Conservation (phyloP, 2,888 invertebrate species). For the Limnephilus marmoratus region DNA sequence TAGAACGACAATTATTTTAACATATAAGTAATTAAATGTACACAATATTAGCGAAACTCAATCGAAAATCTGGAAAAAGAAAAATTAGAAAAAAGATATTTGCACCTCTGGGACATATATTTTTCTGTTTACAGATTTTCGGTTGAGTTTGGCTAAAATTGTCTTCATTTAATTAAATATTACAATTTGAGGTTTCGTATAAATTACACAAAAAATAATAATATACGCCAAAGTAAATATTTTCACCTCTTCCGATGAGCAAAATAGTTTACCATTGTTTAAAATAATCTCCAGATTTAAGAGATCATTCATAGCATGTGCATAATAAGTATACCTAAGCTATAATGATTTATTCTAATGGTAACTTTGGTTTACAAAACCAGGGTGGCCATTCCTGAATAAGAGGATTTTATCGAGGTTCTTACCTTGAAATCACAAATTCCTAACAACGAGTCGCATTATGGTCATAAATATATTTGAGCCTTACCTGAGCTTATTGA, state of each 20-base stretch:
- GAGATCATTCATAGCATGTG: conserved; percentile 55
- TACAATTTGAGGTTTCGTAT: no score
- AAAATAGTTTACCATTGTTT: background rate
- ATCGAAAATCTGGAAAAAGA: no score
- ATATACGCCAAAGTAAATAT: background rate
- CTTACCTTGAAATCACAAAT: background rate
- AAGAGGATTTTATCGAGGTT: background rate
- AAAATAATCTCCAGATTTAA: conserved; percentile 50
- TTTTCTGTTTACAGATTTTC: no score
- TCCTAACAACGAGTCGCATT: background rate
- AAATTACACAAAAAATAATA: no score
- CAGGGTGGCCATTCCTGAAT: background rate
- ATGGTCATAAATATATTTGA: background rate
- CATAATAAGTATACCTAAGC: conserved; percentile 48
- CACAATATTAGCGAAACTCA: no score
- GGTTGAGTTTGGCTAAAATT: no score
- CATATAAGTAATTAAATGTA: no score
- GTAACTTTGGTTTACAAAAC: background rate
- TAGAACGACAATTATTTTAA: no score
- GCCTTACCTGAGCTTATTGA: background rate
- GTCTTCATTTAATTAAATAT: no score
- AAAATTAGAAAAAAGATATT: no score
- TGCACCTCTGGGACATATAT: no score
- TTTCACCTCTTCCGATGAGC: background rate
- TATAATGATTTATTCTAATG: conserved; percentile 55